Percentiles rank a stretch among this genome's conserved stretches.
Conservation (phyloP, 2,797 vertebrate genomes). For the Salarias fasciatus region DNA sequence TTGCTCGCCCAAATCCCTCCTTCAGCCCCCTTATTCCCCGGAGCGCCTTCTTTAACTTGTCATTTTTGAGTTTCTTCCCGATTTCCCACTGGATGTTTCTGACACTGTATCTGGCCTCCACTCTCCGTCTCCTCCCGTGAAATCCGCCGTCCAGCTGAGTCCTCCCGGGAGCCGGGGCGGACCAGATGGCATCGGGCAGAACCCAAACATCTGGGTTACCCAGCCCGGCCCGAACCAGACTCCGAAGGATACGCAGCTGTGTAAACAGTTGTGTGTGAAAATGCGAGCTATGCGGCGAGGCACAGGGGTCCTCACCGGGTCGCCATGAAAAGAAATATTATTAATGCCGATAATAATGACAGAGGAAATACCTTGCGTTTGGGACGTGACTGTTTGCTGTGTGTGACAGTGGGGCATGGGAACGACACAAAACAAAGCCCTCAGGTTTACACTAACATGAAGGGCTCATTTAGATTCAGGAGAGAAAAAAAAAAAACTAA, state of each 20-base stretch:
- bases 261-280: constrained; percentile 78
- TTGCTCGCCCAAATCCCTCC: neutral
- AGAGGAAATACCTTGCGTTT: constrained; percentile 67
- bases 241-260: constrained; percentile 75
- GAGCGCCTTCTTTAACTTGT: constrained; percentile 7
- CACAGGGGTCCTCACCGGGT: constrained; percentile 64
- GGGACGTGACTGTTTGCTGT: constrained; percentile 55
- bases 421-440: constrained; percentile 61
- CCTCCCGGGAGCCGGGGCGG: constrained; percentile 59
- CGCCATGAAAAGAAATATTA: constrained; percentile 67
- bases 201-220: constrained; percentile 69
- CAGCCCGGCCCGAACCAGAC: constrained; percentile 47
- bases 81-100: constrained; percentile 28
- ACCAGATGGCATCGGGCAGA: constrained; percentile 76
- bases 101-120: constrained; percentile 49
- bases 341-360: constrained; percentile 72
- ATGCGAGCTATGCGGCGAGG: constrained; percentile 71
- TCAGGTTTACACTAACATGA: constrained; percentile 28
- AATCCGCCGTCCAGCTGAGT: constrained; percentile 58
- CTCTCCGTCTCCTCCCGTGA: constrained; percentile 40
- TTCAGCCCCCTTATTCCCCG: constrained; percentile 1
- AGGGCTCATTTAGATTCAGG: constrained; percentile 13
- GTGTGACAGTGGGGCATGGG: constrained; percentile 72
- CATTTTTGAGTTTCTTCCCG: neutral
- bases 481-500: too few relatives aligned